Percentiles rank a stretch among this genome's conserved stretches.
These are phyloP conservation scores for Stichodactyla mertensii DNA, from an alignment of 64 coral and sea anemone species.

Conservation along the genomic window DNA sequence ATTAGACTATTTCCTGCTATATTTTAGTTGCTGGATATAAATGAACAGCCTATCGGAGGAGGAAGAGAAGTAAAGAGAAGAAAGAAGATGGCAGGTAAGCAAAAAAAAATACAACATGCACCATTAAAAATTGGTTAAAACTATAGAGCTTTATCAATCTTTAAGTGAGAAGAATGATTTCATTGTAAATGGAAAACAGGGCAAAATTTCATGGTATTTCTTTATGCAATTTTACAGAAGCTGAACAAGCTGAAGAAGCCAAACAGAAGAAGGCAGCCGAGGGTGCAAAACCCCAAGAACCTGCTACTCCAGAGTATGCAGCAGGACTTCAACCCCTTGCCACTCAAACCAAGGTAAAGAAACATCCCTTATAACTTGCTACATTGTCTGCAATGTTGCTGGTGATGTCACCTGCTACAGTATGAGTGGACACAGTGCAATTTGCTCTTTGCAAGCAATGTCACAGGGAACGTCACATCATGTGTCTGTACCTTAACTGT, in stretches of 20 bases:
- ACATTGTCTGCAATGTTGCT: too few species aligned
- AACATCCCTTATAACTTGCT: neutral
- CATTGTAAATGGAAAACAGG: too few species aligned
- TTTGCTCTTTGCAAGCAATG: too few species aligned
- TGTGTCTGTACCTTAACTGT: too few species aligned
- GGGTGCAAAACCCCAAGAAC: constrained; percentile 66
- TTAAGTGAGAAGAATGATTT: too few species aligned
- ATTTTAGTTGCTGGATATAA: constrained; percentile 85
- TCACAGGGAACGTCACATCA: too few species aligned
- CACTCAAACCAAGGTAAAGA: constrained; percentile 46
- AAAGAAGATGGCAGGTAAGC: constrained; percentile 81
- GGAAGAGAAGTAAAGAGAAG: constrained; percentile 93
- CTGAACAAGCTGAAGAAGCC: constrained; percentile 74
- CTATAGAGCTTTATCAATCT: too few species aligned
- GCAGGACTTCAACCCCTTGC: constrained; percentile 62
- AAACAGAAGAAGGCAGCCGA: constrained; percentile 85
- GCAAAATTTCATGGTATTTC: neutral
- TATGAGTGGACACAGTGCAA: too few species aligned
- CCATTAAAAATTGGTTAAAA: too few species aligned
- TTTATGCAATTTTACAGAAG: constrained; percentile 6
- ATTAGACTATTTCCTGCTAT: neutral
- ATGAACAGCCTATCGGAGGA: constrained; percentile 96
- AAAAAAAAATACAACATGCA: neutral
- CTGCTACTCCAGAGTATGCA: constrained; percentile 87
- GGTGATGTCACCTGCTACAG: too few species aligned